phyloP scores from a whole-genome alignment of 1,140 invertebrate species.

The Neotoxoptera formosana region DNA sequence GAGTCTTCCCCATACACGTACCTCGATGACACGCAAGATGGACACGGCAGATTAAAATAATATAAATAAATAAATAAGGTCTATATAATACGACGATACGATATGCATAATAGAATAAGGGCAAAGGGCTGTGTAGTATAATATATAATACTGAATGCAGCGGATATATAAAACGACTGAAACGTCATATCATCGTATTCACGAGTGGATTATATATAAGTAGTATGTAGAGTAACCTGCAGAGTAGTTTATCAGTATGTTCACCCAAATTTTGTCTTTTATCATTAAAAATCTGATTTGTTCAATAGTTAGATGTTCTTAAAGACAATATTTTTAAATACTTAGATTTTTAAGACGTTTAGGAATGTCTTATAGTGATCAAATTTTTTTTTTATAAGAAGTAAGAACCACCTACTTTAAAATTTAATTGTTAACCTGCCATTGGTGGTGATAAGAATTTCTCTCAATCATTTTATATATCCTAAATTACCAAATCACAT shows the following conservation, averaged over 20 bases:
- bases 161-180: neutral
- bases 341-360: neutral
- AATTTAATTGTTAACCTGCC: too few relatives aligned
- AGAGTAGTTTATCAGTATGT: neutral
- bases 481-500: too few relatives aligned
- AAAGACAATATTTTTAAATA: too few relatives aligned
- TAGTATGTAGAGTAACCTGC: neutral
- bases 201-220: neutral
- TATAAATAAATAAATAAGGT: neutral
- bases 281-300: too few relatives aligned
- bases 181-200: neutral
- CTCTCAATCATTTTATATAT: too few relatives aligned
- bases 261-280: neutral
- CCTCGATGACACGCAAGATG: neutral
- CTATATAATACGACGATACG: neutral
- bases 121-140: neutral
- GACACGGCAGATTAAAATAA: neutral
- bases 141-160: neutral
- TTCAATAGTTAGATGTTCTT: too few relatives aligned
- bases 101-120: neutral
- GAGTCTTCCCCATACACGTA: neutral
- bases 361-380: neutral
- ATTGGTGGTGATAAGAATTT: too few relatives aligned
- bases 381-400: neutral
- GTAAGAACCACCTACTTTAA: too few relatives aligned